phyloP scores from a whole-genome alignment of 2,888 invertebrate species.

The Hirudinaria manillensis region DNA sequence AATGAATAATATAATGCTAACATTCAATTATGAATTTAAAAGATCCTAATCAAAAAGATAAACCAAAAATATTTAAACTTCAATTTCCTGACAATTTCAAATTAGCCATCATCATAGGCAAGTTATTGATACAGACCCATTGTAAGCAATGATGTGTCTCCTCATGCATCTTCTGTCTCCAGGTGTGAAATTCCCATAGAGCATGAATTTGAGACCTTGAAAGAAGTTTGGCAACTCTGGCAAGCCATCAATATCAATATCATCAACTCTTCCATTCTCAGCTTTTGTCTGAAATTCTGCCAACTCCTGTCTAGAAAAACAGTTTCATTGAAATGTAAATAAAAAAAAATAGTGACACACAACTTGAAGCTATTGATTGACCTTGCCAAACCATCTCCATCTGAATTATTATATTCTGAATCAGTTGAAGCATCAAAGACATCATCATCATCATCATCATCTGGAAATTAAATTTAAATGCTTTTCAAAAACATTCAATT shows the following conservation, averaged over 20 bases:
- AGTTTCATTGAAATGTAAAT: too few relatives aligned
- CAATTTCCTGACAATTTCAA: too few relatives aligned
- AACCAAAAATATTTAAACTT: neutral
- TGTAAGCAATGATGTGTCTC: constrained; percentile 60
- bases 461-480: neutral
- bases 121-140: constrained; percentile 57
- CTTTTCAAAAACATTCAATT: neutral
- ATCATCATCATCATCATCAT: constrained; percentile 40
- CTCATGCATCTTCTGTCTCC: constrained; percentile 43
- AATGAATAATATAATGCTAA: neutral
- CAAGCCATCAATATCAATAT: constrained; percentile 16
- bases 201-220: constrained; percentile 48
- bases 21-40: neutral
- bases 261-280: neutral
- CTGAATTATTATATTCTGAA: constrained; percentile 30
- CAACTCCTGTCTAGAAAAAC: too few relatives aligned
- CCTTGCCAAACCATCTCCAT: constrained; percentile 10
- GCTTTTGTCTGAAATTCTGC: too few relatives aligned
- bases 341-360: too few relatives aligned
- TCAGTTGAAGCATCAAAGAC: constrained; percentile 47
- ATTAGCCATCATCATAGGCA: too few relatives aligned
- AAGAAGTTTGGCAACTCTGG: constrained; percentile 44
- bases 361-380: too few relatives aligned
- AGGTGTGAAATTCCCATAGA: constrained; percentile 47
- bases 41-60: neutral